These are phyloP conservation scores for Lynx canadensis DNA, from an alignment of 2,113 vertebrate genomes.

Conservation along the genomic window DNA sequence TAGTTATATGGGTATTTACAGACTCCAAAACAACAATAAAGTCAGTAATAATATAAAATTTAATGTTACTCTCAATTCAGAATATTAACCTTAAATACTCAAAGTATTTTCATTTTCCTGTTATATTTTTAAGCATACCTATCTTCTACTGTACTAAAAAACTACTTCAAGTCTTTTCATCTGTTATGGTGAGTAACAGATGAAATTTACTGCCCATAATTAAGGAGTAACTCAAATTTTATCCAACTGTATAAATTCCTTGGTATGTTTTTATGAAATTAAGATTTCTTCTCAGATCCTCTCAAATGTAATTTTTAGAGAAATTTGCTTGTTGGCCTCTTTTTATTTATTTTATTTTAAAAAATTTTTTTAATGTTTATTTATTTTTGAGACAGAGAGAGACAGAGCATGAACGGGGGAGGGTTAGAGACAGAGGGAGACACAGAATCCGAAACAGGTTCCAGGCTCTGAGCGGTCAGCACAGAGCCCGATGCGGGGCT, in stretches of 20 bases:
- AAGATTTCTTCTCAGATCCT: neutral
- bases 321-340: neutral
- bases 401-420: too few relatives aligned
- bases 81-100: neutral
- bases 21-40: neutral
- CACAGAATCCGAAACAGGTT: too few relatives aligned
- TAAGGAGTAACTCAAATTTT: neutral
- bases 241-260: neutral
- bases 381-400: too few relatives aligned
- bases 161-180: neutral
- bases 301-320: neutral
- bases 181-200: neutral
- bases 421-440: too few relatives aligned
- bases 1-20: neutral
- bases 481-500: too few relatives aligned
- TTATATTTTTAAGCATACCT: neutral
- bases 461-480: too few relatives aligned
- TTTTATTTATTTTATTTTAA: neutral
- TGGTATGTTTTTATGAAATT: neutral
- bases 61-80: neutral
- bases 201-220: neutral
- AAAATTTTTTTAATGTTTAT: neutral
- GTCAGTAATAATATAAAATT: neutral
- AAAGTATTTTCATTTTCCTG: neutral
- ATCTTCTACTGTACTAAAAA: neutral